A percentile compares a stretch with the other conserved stretches of the same genome.
Evolutionary conservation across 2,888 invertebrate genomes (phyloP).

Genomic region (Idaea dimidiata): DNA sequence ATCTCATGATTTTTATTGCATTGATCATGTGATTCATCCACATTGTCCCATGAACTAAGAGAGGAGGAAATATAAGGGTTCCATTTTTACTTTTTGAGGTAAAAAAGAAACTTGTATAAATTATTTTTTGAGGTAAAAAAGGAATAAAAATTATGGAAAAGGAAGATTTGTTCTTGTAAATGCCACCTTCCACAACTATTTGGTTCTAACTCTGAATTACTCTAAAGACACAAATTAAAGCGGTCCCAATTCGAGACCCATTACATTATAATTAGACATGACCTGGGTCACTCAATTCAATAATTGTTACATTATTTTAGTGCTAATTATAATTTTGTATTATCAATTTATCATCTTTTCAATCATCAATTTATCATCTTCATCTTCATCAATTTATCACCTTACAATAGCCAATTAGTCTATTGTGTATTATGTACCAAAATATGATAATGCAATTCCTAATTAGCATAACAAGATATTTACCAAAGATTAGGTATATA

Average conservation of each 20-base stretch:
- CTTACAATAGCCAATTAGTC: background rate
- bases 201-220: background rate
- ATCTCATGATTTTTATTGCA: no score
- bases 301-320: background rate
- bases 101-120: no score
- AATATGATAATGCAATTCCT: background rate
- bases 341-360: background rate
- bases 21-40: no score
- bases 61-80: no score
- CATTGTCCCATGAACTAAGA: no score
- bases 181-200: no score
- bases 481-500: background rate
- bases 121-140: no score
- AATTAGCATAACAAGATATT: background rate
- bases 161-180: no score
- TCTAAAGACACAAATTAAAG: background rate
- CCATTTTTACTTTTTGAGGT: no score
- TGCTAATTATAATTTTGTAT: background rate
- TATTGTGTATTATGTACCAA: background rate
- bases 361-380: no score
- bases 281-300: background rate
- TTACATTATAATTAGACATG: background rate
- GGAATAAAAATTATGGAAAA: no score
- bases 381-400: background rate
- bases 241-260: background rate